A percentile compares a stretch with the other conserved stretches of the same genome.
Conservation (phyloP, 2,113 vertebrate genomes). For the Eclectus roratus region DNA sequence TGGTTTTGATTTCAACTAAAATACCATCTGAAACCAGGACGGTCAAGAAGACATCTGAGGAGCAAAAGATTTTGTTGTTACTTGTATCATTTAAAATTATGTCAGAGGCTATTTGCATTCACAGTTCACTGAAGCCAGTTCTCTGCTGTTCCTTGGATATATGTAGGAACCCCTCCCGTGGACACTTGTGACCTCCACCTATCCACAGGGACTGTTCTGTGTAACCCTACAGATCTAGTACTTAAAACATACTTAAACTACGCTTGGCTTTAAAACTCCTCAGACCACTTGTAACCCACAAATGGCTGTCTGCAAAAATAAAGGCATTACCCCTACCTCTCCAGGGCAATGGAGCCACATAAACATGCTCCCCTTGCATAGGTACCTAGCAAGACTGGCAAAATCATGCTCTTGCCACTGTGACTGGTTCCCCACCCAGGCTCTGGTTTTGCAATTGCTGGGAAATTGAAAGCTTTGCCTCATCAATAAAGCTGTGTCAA, state of each 20-base stretch:
- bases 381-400: rapidly evolving
- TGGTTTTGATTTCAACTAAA: neutral
- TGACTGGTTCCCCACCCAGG: rapidly evolving
- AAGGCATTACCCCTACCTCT: neutral
- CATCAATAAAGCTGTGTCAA: neutral
- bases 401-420: neutral
- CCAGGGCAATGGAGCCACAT: rapidly evolving
- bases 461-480: neutral
- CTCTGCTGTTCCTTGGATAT: neutral
- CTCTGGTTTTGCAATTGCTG: neutral
- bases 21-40: neutral
- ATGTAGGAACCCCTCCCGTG: neutral
- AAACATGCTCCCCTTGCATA: rapidly evolving
- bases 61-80: neutral
- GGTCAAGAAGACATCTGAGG: neutral
- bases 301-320: neutral
- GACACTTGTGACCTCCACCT: neutral
- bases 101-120: neutral
- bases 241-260: neutral
- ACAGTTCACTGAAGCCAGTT: neutral
- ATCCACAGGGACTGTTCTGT: neutral
- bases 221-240: neutral
- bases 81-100: neutral
- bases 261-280: neutral
- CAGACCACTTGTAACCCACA: neutral